These are phyloP conservation scores for Formica aserva DNA, from an alignment of 2,888 invertebrate species.

Conservation along the genomic window DNA sequence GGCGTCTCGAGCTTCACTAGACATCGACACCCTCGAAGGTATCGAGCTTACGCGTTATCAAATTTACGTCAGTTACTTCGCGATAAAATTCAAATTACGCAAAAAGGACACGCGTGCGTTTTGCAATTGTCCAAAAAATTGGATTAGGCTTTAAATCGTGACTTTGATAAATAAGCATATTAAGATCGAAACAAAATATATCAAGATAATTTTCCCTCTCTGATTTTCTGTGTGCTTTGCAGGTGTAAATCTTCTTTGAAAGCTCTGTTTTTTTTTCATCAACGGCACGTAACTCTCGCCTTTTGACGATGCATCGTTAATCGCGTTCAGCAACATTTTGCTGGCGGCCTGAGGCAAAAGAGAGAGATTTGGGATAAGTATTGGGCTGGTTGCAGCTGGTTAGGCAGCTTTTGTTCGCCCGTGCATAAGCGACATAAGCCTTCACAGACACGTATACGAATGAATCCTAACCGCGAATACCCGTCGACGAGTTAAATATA, in stretches of 20 bases:
- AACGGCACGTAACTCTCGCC: conserved; percentile 40
- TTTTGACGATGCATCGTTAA: conserved; percentile 54
- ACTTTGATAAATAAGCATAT: conserved; percentile 30
- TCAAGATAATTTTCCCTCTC: conserved; percentile 16
- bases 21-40: conserved; percentile 12
- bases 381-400: conserved; percentile 60
- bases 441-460: conserved; percentile 55
- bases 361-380: conserved; percentile 60
- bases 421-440: conserved; percentile 53
- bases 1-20: conserved; percentile 21
- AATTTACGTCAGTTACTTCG: neutral
- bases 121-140: neutral
- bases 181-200: neutral
- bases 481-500: conserved; percentile 45
- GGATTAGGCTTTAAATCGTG: neutral
- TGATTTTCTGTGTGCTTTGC: conserved; percentile 2
- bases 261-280: conserved; percentile 3
- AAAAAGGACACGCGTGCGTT: neutral
- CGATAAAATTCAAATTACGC: neutral
- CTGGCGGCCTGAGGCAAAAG: conserved; percentile 20
- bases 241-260: conserved; percentile 40
- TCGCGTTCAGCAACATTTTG: conserved; percentile 52
- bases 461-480: conserved; percentile 60
- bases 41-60: neutral
- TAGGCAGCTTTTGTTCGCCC: conserved; percentile 59